Percentiles rank a stretch among this genome's conserved stretches.
Conservation (phyloP, 1,140 invertebrate species). For the Elysia chlorotica region DNA sequence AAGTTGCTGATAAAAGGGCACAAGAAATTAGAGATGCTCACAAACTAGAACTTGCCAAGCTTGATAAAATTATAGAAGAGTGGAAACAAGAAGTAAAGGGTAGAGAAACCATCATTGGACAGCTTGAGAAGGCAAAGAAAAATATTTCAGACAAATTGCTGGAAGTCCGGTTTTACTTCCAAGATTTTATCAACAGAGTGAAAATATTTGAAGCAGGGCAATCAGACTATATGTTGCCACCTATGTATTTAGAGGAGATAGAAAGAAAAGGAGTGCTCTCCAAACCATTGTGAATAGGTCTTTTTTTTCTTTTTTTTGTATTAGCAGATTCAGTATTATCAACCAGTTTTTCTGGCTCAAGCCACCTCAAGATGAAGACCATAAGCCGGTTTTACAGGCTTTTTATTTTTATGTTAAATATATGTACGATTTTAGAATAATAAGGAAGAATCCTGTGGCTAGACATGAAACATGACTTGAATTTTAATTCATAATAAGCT, state of each 20-base stretch:
- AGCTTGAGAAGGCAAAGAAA: neutral
- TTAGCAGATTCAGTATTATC: too few relatives aligned
- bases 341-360: too few relatives aligned
- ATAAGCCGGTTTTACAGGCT: too few relatives aligned
- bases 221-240: neutral
- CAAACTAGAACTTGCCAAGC: neutral
- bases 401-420: too few relatives aligned
- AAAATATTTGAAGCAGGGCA: slow-evolving; percentile 3
- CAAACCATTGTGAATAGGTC: neutral
- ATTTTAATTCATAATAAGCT: too few relatives aligned
- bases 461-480: too few relatives aligned
- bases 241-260: slow-evolving; percentile 1
- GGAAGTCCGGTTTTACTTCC: neutral
- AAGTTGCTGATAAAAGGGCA: neutral
- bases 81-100: neutral
- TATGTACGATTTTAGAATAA: too few relatives aligned
- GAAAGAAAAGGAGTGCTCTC: neutral
- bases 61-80: neutral
- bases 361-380: too few relatives aligned
- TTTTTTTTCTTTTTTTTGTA: too few relatives aligned
- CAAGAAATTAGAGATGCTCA: neutral
- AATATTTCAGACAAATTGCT: neutral
- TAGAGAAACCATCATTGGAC: neutral
- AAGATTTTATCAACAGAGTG: neutral
- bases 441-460: too few relatives aligned